These are phyloP conservation scores for Drosophila yooni DNA, from an alignment of 2,888 invertebrate species.

Conservation along the genomic window DNA sequence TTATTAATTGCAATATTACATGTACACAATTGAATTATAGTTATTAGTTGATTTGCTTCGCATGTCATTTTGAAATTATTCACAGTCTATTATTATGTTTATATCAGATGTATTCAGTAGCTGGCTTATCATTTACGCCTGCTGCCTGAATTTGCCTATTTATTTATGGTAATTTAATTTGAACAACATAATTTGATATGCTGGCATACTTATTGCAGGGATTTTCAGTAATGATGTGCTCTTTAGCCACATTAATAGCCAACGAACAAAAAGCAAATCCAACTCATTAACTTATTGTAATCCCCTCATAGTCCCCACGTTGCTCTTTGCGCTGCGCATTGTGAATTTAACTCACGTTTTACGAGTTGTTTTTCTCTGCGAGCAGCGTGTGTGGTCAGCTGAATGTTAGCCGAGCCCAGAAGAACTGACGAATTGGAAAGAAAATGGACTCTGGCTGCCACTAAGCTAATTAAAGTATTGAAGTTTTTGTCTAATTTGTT, in stretches of 20 bases:
- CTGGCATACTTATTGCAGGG: slow-evolving; percentile 20
- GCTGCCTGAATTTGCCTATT: slow-evolving; percentile 4
- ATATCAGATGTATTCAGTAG: neutral
- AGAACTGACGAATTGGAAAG: slow-evolving; percentile 12
- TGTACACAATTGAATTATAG: neutral
- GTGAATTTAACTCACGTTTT: slow-evolving; percentile 42
- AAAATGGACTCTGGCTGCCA: slow-evolving; percentile 6
- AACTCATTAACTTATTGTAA: slow-evolving; percentile 54
- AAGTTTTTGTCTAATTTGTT: slow-evolving; percentile 62
- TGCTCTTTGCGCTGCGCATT: slow-evolving; percentile 43
- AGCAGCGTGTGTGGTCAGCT: slow-evolving; percentile 1
- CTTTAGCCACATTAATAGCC: slow-evolving; percentile 51
- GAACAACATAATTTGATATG: slow-evolving; percentile 20
- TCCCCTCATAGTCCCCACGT: slow-evolving; percentile 37
- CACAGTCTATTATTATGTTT: neutral
- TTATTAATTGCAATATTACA: neutral
- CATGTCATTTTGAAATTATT: neutral
- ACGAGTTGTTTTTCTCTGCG: slow-evolving; percentile 11
- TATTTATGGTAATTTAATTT: slow-evolving; percentile 24
- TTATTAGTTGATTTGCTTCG: neutral
- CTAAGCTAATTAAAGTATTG: slow-evolving; percentile 67
- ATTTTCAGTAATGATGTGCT: slow-evolving; percentile 49
- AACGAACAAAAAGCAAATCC: slow-evolving; percentile 20
- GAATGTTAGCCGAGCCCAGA: neutral
- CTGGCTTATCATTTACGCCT: slow-evolving; percentile 3